Percentiles rank a stretch among this genome's conserved stretches.
phyloP scores from a whole-genome alignment of 2,888 invertebrate genomes.

The Thereva unica region DNA sequence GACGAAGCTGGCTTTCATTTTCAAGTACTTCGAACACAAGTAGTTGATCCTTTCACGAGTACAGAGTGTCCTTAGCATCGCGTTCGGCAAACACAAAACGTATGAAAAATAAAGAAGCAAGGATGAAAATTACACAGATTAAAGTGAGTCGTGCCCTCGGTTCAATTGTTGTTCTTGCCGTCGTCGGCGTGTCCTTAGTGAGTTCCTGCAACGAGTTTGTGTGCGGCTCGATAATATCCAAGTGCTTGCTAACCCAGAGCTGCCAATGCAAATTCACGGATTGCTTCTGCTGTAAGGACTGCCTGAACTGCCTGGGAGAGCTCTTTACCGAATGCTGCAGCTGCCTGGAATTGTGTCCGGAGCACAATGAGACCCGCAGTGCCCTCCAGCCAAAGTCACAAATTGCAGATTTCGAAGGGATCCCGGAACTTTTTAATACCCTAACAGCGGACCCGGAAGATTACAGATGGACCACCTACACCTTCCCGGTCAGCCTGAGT shows the following conservation, averaged over 20 bases:
- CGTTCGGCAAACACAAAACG: too few relatives aligned
- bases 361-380: background rate
- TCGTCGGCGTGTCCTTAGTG: background rate
- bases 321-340: constrained; percentile 14
- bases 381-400: background rate
- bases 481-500: background rate
- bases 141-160: background rate
- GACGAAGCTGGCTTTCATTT: too few relatives aligned
- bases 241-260: constrained; percentile 10
- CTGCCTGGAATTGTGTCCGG: constrained; percentile 15
- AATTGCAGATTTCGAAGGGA: constrained; percentile 2
- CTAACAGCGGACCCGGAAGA: constrained; percentile 11
- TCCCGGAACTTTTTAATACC: constrained; percentile 16
- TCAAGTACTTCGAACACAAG: too few relatives aligned
- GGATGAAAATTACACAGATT: too few relatives aligned
- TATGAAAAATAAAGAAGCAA: too few relatives aligned
- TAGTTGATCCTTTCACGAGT: too few relatives aligned
- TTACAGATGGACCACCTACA: constrained; percentile 13
- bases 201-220: constrained; percentile 4
- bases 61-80: too few relatives aligned
- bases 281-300: constrained; percentile 14
- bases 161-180: background rate
- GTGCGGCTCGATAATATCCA: constrained; percentile 11
- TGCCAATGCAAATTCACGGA: constrained; percentile 6
- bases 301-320: constrained; percentile 9